Conservation (phyloP, 2,113 vertebrate species). For the Deroptyus accipitrinus region DNA sequence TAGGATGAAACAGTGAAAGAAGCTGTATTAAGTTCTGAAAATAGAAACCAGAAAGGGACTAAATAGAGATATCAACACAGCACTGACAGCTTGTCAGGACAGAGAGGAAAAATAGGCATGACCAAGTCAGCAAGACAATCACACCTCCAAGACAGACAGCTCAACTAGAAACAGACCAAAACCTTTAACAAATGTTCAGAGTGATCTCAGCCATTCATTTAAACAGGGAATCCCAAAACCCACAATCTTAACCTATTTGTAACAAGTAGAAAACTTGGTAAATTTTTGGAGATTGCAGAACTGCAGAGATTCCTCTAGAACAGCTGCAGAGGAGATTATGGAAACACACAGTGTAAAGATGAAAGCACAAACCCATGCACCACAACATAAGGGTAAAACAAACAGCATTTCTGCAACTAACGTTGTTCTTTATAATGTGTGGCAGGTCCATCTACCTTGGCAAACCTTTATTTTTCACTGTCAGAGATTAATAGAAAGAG, state of each 20-base stretch:
- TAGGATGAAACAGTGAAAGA: background rate
- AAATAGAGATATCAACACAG: conserved; percentile 1
- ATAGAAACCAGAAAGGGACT: background rate
- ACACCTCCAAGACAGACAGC: background rate
- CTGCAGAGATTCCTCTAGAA: background rate
- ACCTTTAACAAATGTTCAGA: background rate
- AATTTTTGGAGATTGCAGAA: background rate
- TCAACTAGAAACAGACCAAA: conserved; percentile 20
- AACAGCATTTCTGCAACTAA: background rate
- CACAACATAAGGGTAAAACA: background rate
- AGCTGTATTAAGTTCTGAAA: background rate
- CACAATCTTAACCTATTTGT: background rate
- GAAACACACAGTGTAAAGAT: background rate
- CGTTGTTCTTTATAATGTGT: background rate
- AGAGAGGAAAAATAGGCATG: background rate
- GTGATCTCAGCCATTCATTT: background rate
- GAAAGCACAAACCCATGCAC: background rate
- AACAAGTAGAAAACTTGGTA: background rate
- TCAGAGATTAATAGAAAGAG: background rate
- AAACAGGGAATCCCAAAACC: background rate
- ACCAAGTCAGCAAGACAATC: background rate
- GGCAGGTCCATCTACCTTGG: background rate
- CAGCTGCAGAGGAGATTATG: background rate
- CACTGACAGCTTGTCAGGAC: conserved; percentile 9
- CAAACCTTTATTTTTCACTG: background rate